Percentiles rank a stretch among this genome's conserved stretches.
Evolutionary conservation across 2,113 vertebrate species (phyloP).

Genomic region (Dicentrarchus labrax): DNA sequence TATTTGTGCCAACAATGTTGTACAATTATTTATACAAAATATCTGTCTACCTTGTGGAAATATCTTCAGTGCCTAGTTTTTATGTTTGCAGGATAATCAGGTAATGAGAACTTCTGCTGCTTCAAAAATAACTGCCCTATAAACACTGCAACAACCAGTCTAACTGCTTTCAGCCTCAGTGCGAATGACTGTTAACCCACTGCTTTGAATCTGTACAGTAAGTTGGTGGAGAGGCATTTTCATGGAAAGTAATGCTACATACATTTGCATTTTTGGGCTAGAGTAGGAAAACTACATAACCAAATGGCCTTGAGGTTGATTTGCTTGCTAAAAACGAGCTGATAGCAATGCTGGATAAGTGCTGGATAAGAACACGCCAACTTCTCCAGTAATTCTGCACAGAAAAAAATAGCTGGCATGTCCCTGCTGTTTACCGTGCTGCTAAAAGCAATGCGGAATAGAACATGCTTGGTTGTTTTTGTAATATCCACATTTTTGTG

Average conservation of each 20-base stretch:
- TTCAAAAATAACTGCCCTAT: neutral
- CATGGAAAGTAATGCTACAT: neutral
- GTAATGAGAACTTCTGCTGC: neutral
- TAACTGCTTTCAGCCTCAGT: constrained; percentile 11
- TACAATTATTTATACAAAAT: neutral
- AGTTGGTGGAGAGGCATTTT: neutral
- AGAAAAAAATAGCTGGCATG: no score
- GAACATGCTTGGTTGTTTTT: neutral
- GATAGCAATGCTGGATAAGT: neutral
- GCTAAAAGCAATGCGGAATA: neutral
- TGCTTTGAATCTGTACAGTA: constrained; percentile 16
- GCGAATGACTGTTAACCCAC: neutral
- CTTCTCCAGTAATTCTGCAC: neutral
- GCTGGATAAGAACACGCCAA: no score
- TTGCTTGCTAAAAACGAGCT: neutral
- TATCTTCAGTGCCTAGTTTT: neutral
- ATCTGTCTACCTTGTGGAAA: neutral
- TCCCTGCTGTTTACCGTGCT: neutral
- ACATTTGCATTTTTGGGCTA: constrained; percentile 1
- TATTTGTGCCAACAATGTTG: neutral
- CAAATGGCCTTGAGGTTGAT: constrained; percentile 1
- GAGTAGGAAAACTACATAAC: neutral
- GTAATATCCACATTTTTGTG: neutral
- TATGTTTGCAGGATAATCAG: constrained; percentile 3
- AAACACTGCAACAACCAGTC: neutral